Evolutionary conservation across 2,888 invertebrate genomes (phyloP).

Genomic region (Galeruca laticollis): DNA sequence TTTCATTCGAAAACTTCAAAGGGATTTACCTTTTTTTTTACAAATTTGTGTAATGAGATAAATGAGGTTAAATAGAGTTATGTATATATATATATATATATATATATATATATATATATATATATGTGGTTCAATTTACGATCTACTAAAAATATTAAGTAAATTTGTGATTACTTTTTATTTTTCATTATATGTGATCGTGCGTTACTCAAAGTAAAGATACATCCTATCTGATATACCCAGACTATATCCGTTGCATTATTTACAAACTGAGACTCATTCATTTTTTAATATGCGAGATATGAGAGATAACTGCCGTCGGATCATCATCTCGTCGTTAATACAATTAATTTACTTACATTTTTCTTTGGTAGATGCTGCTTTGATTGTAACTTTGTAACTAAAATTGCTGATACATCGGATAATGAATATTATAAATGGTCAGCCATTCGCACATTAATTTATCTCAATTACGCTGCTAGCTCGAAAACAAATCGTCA

Average conservation of each 20-base stretch:
- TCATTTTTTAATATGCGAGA: background rate
- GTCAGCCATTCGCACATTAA: background rate
- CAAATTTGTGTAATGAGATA: no score
- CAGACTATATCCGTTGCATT: conserved; percentile 2
- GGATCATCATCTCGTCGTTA: background rate
- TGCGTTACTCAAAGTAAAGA: no score
- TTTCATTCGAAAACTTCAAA: no score
- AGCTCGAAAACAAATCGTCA: background rate
- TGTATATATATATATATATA: no score
- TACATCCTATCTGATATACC: background rate
- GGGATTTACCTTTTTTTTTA: no score
- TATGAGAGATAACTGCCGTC: background rate
- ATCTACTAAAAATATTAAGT: no score
- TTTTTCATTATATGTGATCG: no score
- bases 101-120: no score
- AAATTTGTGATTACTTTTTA: no score
- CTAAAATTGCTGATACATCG: conserved; percentile 25
- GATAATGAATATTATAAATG: background rate
- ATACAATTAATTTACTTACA: conserved; percentile 32
- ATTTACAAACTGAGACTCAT: background rate
- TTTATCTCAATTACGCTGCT: background rate
- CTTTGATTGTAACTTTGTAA: conserved; percentile 34
- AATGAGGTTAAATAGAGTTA: no score
- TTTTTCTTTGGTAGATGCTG: conserved; percentile 26
- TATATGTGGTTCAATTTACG: no score